These are phyloP conservation scores for Globodera rostochiensis DNA, from an alignment of 1,140 invertebrate species.

Conservation along the genomic window DNA sequence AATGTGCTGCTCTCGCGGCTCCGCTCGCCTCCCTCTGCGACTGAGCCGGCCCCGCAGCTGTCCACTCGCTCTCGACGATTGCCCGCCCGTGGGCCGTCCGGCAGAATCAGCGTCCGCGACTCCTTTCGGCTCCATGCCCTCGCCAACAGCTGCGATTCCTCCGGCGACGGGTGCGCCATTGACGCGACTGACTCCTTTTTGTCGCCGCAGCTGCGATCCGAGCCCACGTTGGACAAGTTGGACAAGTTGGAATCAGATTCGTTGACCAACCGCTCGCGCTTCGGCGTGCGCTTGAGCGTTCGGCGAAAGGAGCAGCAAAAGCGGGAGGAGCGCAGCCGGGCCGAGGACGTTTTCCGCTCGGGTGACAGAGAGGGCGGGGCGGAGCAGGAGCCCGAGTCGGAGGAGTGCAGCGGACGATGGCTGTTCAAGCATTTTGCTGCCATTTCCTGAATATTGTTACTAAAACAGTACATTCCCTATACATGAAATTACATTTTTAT, in stretches of 20 bases:
- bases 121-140: slow-evolving; percentile 3
- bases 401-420: slow-evolving; percentile 25
- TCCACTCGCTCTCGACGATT: not conserved
- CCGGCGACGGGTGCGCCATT: not conserved
- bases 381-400: slow-evolving; percentile 16
- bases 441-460: not conserved
- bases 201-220: not conserved
- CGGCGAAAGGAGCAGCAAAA: slow-evolving; percentile 20
- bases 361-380: slow-evolving; percentile 25
- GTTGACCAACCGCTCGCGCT: slow-evolving; percentile 2
- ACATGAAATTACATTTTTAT: too few species aligned
- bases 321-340: slow-evolving; percentile 4
- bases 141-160: slow-evolving; percentile 3
- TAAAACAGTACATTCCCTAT: too few species aligned
- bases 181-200: not conserved
- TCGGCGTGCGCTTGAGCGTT: slow-evolving; percentile 10
- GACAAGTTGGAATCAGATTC: not conserved
- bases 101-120: not conserved
- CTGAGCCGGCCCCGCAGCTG: not conserved
- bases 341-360: slow-evolving; percentile 6
- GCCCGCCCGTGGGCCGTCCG: not conserved
- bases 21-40: not conserved
- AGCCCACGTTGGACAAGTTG: not conserved
- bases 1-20: not conserved
- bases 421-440: not conserved